Evolutionary conservation across 2,888 invertebrate genomes (phyloP), one percentile per base, ranked within the genome.

Genomic region (Slavum lentiscoides): DNA sequence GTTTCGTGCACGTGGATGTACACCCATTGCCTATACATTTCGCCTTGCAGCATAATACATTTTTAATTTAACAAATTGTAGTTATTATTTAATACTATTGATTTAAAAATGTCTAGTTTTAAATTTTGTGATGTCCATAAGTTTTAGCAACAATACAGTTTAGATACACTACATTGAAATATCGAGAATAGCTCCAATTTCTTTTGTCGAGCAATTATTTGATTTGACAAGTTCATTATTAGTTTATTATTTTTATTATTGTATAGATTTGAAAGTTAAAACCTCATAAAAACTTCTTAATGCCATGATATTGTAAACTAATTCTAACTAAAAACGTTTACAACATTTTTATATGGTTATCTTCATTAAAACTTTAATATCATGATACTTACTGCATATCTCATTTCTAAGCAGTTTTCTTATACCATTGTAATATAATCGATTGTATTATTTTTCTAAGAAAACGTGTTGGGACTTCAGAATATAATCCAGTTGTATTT

Each of bases 321-420:
- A 74, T 74, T 66, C 17, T 66, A 58, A 55, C 74, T 66, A 39
- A 66, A 55, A 21, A 74, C 64, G 21, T 74, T 74, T 58, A 55
- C 53, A 53, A 53, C 21, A 43, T 43, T 19, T 37, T 55, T 64
- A 53, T 64, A 66, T 19, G 11, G 17, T 37, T 39, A 58, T 55
- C 37, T 74, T 55, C 55, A 74, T 74, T 74, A 74, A 66, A 74
- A 74, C 74, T 55, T 66, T 55, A 74, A 66, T 74, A 66, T 58
- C 66, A 66, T 58, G 55, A 74, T 23, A 66, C 39, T 21, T 17
- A 64, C 49, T 53, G 15, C 49, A 53, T 17, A 64, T 74, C 55
- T 23, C 39, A 74, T 37, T 66, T 39, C 11, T 49, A 49, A 43
- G 1, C 43, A 43, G 6, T 49, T 13, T 49, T 49, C 13, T 30